A percentile compares a stretch with the other conserved stretches of the same genome.
Conservation (phyloP, 2,797 vertebrate species). For the Valencia hispanica region DNA sequence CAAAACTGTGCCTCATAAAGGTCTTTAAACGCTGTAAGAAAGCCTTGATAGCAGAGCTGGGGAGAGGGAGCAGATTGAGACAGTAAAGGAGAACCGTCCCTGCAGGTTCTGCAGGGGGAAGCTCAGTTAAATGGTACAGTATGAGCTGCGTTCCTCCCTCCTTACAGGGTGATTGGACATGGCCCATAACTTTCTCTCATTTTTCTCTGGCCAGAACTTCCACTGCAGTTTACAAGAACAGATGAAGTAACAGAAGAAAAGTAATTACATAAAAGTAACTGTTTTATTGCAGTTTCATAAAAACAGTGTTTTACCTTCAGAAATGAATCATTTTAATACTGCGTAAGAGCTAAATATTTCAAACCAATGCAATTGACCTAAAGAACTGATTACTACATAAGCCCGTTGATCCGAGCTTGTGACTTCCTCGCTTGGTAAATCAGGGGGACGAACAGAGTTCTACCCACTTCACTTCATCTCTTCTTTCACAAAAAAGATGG, state of each 20-base stretch:
- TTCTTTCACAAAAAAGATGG: neutral
- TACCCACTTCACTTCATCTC: neutral
- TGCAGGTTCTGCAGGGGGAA: slow-evolving; percentile 54
- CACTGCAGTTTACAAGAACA: slow-evolving; percentile 61
- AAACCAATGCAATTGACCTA: neutral
- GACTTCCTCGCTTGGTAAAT: neutral
- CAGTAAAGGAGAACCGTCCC: slow-evolving; percentile 69
- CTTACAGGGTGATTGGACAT: slow-evolving; percentile 78
- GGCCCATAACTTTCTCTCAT: slow-evolving; percentile 74
- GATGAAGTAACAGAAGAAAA: slow-evolving; percentile 46
- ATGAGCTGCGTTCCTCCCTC: slow-evolving; percentile 62
- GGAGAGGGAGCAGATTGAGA: slow-evolving; percentile 74
- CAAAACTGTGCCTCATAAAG: slow-evolving; percentile 64
- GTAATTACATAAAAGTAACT: slow-evolving; percentile 67
- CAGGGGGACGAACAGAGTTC: neutral
- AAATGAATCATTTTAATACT: slow-evolving; percentile 18
- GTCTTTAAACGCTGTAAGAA: slow-evolving; percentile 60
- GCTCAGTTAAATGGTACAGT: slow-evolving; percentile 70
- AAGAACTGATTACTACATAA: neutral
- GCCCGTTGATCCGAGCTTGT: neutral
- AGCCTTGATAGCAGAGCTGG: slow-evolving; percentile 62
- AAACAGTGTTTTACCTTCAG: slow-evolving; percentile 31
- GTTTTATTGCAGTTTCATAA: slow-evolving; percentile 51
- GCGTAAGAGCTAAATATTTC: slow-evolving; percentile 2
- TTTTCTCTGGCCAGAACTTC: slow-evolving; percentile 65